Evolutionary conservation across 2,113 vertebrate genomes (phyloP), one percentile per base, ranked within the genome.

Genomic region (Dromiciops gliroides): DNA sequence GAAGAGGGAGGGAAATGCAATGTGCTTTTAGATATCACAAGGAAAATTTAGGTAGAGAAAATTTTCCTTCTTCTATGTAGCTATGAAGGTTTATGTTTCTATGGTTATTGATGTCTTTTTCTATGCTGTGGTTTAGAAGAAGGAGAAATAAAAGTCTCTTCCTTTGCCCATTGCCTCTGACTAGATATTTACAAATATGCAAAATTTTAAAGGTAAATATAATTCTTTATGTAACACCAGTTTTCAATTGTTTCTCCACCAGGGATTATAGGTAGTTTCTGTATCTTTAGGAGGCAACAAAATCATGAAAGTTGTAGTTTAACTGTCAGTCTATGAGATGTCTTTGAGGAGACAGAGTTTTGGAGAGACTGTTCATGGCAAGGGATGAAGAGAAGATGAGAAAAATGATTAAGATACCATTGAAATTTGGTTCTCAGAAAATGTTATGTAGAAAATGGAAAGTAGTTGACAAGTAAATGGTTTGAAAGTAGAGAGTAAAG

Each of bases 191-290:
- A 51, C 53, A 90, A 91, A 53, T 90, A 49, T 22, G n/a, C 48
- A n/a, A 92, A 44, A 25, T 37, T 89, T 93, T 50, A 75, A 91
- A 96, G 94, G 94, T 90, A 91, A 95, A 47, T 10, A 95, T 91
- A 97, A 94, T 83, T 89, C 93, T 2, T 37, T n/a, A 47, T 91
- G 92, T 95, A 92, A 56, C 4, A 44, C 16, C 37, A 75, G 67
- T 83, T 83, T 83, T 83, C 67, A 83, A 44, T 83, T 44, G 6
- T 8, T 6, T 83, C 67, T 44, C n/a, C 6, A 6, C 14, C 6
- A 8, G 67, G 1, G 67, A 75, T 1, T 75, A 19, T 37, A 37
- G 37, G 2, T 44, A 1, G n/a, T 22, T 83, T 75, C 60, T 75
- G 1, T 83, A 44, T 83, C n/a, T 83, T 83, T 22, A 44, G 2